These are phyloP conservation scores for Rhopalosiphum nymphaeae DNA, from an alignment of 2,888 invertebrate genomes.

Conservation along the genomic window DNA sequence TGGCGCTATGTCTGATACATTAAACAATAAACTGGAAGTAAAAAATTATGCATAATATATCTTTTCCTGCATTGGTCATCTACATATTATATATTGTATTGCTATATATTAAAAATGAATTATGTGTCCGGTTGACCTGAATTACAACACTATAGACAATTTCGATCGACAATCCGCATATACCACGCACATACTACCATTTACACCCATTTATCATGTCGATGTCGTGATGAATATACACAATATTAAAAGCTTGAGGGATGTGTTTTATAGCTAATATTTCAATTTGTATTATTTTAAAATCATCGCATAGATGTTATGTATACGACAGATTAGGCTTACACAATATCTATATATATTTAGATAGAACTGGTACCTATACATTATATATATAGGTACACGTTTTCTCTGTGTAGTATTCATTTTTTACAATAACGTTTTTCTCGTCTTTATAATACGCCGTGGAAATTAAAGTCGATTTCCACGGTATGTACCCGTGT, in stretches of 20 bases:
- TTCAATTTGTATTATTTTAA: neutral
- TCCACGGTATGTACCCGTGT: slow-evolving; percentile 45
- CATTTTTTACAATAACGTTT: slow-evolving; percentile 42
- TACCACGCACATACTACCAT: neutral
- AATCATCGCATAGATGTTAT: neutral
- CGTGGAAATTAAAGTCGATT: slow-evolving; percentile 61
- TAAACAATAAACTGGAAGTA: neutral
- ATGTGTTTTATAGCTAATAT: neutral
- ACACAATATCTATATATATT: neutral
- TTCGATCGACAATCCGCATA: neutral
- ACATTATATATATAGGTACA: neutral
- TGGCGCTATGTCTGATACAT: neutral
- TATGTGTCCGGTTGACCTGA: slow-evolving; percentile 38
- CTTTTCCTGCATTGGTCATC: neutral
- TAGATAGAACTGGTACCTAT: neutral
- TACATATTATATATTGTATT: neutral
- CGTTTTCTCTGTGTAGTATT: neutral
- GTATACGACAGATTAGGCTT: neutral
- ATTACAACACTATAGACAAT: neutral
- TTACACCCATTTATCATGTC: neutral
- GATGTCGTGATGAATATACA: neutral
- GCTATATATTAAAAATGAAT: neutral
- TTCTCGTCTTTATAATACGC: slow-evolving; percentile 48
- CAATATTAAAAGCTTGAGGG: neutral
- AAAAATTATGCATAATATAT: neutral